Conservation (phyloP, 2,797 vertebrate genomes). For the Fundulus diaphanus region DNA sequence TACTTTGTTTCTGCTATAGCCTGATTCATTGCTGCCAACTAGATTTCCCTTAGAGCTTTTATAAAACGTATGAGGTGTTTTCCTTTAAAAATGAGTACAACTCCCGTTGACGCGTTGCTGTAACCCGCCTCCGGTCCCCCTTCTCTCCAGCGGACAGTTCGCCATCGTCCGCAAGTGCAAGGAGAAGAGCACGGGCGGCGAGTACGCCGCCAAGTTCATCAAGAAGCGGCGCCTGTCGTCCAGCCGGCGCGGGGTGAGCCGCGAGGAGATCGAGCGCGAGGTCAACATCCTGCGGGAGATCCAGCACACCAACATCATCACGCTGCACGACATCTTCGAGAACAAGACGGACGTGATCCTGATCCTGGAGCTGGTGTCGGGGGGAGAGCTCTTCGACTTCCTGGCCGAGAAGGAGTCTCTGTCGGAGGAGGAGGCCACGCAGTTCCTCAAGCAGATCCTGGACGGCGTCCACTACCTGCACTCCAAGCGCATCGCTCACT, state of each 20-base stretch:
- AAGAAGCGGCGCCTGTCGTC: constrained; percentile 96
- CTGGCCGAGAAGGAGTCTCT: constrained; percentile 97
- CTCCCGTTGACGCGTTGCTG: background rate
- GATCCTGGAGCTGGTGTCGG: constrained; percentile 96
- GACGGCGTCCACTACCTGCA: constrained; percentile 96
- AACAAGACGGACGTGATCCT: constrained; percentile 98
- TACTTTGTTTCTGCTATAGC: background rate
- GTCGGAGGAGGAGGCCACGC: constrained; percentile 96
- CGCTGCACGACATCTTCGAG: constrained; percentile 96
- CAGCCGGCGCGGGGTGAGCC: constrained; percentile 94
- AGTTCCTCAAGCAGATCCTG: constrained; percentile 98
- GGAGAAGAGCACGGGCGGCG: constrained; percentile 85
- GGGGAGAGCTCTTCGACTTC: constrained; percentile 97
- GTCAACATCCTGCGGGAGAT: constrained; percentile 97
- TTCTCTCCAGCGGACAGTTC: constrained; percentile 89
- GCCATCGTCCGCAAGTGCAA: constrained; percentile 95
- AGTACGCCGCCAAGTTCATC: constrained; percentile 97
- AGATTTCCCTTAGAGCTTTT: no score
- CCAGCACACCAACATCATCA: constrained; percentile 99
- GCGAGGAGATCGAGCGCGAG: constrained; percentile 96
- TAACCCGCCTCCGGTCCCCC: background rate
- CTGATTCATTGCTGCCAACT: background rate
- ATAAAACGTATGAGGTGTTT: background rate
- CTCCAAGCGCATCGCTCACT: constrained; percentile 95
- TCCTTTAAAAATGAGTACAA: background rate